Conservation (phyloP, 2,888 invertebrate species). For the Pammene fasciana region DNA sequence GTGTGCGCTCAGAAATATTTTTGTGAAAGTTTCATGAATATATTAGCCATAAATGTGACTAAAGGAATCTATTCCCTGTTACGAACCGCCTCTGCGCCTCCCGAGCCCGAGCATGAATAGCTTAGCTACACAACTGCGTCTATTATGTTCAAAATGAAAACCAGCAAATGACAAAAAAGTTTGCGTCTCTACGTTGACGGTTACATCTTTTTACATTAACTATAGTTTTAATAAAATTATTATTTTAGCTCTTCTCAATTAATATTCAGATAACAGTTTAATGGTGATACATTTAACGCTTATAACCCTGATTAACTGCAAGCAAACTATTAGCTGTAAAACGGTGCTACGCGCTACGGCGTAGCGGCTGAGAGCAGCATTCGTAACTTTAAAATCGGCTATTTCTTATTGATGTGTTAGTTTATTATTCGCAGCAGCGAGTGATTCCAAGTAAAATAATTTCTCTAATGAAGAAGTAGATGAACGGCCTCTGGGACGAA, state of each 20-base stretch:
- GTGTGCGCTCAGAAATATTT: constrained; percentile 74
- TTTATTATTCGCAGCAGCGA: too few relatives aligned
- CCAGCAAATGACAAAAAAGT: constrained; percentile 27
- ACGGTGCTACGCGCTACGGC: too few relatives aligned
- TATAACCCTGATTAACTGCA: too few relatives aligned
- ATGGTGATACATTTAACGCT: too few relatives aligned
- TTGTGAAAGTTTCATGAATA: constrained; percentile 82
- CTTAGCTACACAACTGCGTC: constrained; percentile 47
- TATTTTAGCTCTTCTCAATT: background rate
- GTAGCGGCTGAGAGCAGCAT: too few relatives aligned
- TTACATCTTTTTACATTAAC: constrained; percentile 1
- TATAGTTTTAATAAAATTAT: background rate
- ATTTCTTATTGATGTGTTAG: too few relatives aligned
- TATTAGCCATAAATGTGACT: constrained; percentile 83
- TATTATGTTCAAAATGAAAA: constrained; percentile 42
- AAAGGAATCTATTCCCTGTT: constrained; percentile 77
- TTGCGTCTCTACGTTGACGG: background rate
- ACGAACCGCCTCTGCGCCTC: constrained; percentile 56
- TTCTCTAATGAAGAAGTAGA: too few relatives aligned
- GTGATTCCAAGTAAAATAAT: too few relatives aligned
- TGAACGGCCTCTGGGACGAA: too few relatives aligned
- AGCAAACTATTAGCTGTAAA: too few relatives aligned
- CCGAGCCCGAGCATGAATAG: constrained; percentile 51
- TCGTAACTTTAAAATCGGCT: too few relatives aligned
- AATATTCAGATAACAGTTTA: background rate